Evolutionary conservation across 2,113 vertebrate genomes (phyloP), one percentile per base, ranked within the genome.

Genomic region (Oreocharis arfaki): DNA sequence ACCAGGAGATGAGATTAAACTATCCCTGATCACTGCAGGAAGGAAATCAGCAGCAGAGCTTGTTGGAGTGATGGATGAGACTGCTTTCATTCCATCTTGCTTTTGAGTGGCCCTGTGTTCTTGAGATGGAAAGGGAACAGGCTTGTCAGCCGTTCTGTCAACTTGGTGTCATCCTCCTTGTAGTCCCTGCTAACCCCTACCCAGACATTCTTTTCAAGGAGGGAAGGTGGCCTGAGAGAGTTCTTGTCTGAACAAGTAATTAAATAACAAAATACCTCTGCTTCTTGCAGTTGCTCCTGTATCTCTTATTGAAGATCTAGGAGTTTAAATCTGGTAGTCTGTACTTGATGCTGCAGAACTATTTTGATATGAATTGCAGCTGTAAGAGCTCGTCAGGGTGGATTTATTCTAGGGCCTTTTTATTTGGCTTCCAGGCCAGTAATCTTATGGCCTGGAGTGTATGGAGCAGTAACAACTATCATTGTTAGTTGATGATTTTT

Each of bases 151-250:
- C 74, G 2, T 67, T 92, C 8, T 33, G 32, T 77, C 68, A 33
- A 0, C 11, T 10, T 42, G 13, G 1, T 44, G 22, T 33, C 4
- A 2, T 77, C 10, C 14, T 28, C 23, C 18, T 68, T 56, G 13
- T 82, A 22, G 8, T 81, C 17, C 14, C 16, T 3, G 4, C 10
- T 47, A 10, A 52, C 1, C 20, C 14, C 44, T 56, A 52, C 24
- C 32, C 33, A 28, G 65, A 44, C 19, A 14, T 17, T 42, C 10
- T 84, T 87, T 71, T 26, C 49, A 20, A 60, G 77, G n/a, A 61
- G 15, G 6, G 21, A 69, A 50, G 8, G n/a, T 63, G 27, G 10
- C 22, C 44, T 56, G 49, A 64, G 33, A 69, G 11, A 37, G 3
- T 71, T 73, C 37, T 65, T 57, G 28, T 53, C 50, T 41, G 39